Base-by-base conservation (phyloP, 37 sponge, comb jelly and placozoan species). In the Hormiphora californensis region DNA sequence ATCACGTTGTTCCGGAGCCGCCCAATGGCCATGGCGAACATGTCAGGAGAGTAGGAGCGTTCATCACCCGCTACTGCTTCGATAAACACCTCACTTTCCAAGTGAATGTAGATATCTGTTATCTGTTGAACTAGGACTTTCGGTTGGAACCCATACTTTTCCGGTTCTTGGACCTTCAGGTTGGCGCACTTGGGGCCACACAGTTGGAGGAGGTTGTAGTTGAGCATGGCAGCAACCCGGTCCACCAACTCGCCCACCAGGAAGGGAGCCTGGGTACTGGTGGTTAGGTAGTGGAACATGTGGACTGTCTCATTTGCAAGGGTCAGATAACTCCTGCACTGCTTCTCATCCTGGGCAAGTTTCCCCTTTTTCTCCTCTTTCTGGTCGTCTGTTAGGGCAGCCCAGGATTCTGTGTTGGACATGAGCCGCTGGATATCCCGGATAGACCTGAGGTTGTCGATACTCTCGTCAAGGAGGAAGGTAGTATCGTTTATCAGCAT, bases 401-500 rank as follows among this genome's bases (percentile, higher is more conserved):
- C 40, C 98, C 98, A 97, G 25, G 85, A 19, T 0, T 40, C 87
- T 33, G 25, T 0, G 81, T 97, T 90, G 53, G 88, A 65, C 88
- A 93, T 91, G 11, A 92, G 92, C 54, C 92, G 91, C 68, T 97
- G 94, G 30, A 93, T 94, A 43, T 94, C 92, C 44, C 92, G 94
- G 21, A 97, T 97, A 21, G 94, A 53, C 69, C 94, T 91, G 17
- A 97, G 91, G 1, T 90, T 51, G 54, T 94, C 94, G 46, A 97
- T 88, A 22, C 90, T 69, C 90, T 97, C 98, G 38, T 97, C 98
- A 90, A 97, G 86, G 0, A 97, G 90, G 65, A 91, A 94, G 21
- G 98, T 97, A 1, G 98, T 94, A 69, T 97, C 98, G 63, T 97
- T 97, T 49, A 97, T 92, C 36, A 97, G 85, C 92, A 94, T 92